Percentiles rank a stretch among this genome's conserved stretches.
phyloP scores from a whole-genome alignment of 2,113 vertebrate genomes.

The Corvus hawaiiensis region DNA sequence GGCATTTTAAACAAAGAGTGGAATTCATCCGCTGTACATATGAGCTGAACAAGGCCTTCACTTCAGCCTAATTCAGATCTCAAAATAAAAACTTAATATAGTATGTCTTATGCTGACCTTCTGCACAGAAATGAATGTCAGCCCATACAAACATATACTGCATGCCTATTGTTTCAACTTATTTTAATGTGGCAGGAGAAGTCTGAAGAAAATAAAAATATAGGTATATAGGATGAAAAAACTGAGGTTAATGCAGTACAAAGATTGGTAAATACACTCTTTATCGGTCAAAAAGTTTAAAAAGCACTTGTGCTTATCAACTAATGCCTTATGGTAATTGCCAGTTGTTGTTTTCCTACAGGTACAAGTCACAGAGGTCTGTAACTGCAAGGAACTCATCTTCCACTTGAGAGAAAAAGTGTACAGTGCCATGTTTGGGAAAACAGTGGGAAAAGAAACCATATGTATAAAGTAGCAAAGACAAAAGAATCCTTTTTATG shows the following conservation, averaged over 20 bases:
- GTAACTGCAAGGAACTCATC: background rate
- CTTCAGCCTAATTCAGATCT: background rate
- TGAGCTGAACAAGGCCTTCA: background rate
- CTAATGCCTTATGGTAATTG: background rate
- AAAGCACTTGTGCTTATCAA: background rate
- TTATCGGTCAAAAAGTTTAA: background rate
- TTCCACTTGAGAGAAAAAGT: background rate
- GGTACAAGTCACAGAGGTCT: background rate
- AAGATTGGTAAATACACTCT: background rate
- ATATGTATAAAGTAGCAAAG: background rate
- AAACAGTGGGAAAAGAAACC: background rate
- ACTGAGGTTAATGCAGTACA: background rate
- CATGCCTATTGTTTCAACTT: conserved; percentile 55
- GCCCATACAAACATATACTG: conserved; percentile 45
- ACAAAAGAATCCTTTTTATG: background rate
- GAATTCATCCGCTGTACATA: background rate
- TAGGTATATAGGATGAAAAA: background rate
- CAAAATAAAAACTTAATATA: conserved; percentile 4
- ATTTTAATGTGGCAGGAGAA: conserved; percentile 65
- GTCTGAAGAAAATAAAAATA: conserved; percentile 25
- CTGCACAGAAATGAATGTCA: background rate
- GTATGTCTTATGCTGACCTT: background rate
- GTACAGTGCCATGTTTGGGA: background rate
- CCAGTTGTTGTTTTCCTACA: background rate
- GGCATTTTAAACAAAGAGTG: conserved; percentile 7